Evolutionary conservation across 2,888 invertebrate species (phyloP), one percentile per base, ranked within the genome.

Genomic region (Dilophus febrilis): DNA sequence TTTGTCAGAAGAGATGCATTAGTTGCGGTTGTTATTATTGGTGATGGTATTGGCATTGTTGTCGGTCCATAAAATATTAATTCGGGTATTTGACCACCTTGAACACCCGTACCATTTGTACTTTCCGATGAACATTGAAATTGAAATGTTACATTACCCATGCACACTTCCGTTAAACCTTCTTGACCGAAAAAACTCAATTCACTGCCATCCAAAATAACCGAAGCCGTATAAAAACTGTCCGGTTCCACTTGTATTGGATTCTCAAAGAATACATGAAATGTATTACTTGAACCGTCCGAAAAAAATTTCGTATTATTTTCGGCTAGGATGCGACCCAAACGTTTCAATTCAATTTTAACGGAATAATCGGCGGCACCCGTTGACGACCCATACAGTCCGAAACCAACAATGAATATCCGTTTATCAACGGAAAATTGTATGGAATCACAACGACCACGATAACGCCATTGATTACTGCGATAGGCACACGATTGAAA

Each of bases 71-170:
- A 94, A 61, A 92, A 94, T 53, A 94, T 90, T 44, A 94, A 70
- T 66, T 95, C 94, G 3, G 94, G 94, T 55, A 95, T 94, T 64
- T 95, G 94, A 32, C 94, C 94, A 35, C 94, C 94, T 64, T 94
- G 92, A 4, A 94, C 92, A 8, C 92, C 92, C 2, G 94, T 95
- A 36, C 94, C 94, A 54, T 95, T 95, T 40, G 94, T 95, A 65
- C 91, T 91, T 58, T 94, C 94, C 6, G 90, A 87, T 39, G 91
- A 92, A 64, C 92, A 92, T 63, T 94, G 92, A 65, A 94, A 95
- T 65, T 92, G 92, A 66, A 94, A 94, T 46, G 87, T 90, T 42
- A 94, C 91, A 55, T 82, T 83, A 4, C 90, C 90, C 59, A 87
- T 84, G 41, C 81, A 81, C 33, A 92, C 86, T 64, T 94, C 94